Percentiles rank a stretch among this genome's conserved stretches.
Conservation (phyloP, 2,113 vertebrate genomes). For the Spilogale gracilis region DNA sequence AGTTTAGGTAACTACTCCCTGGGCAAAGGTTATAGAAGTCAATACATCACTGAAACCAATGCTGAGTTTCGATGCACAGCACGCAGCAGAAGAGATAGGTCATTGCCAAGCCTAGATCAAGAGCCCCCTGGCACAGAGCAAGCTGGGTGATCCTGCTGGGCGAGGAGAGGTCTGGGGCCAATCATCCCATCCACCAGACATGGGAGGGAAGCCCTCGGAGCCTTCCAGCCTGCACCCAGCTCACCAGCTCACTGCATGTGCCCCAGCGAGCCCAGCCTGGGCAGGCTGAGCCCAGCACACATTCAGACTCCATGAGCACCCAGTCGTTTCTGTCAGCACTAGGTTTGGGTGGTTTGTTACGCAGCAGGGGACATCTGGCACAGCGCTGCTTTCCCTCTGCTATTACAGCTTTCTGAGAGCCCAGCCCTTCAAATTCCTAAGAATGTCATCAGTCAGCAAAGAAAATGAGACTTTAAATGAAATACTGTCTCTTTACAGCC, state of each 20-base stretch:
- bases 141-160: background rate
- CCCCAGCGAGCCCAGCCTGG: background rate
- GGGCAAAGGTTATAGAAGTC: background rate
- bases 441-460: background rate
- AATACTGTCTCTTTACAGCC: background rate
- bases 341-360: background rate
- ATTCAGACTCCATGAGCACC: fast-evolving
- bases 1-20: background rate
- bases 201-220: fast-evolving
- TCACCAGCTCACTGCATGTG: fast-evolving
- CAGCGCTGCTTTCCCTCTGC: fast-evolving
- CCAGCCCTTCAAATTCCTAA: background rate
- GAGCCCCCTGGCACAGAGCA: too few species aligned
- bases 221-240: fast-evolving
- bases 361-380: fast-evolving
- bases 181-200: too few species aligned
- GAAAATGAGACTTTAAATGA: background rate
- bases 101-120: background rate
- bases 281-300: background rate
- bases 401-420: background rate
- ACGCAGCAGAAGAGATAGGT: too few species aligned
- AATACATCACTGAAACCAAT: background rate
- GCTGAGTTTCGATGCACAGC: background rate
- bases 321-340: fast-evolving
- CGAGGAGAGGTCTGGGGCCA: too few species aligned